These are phyloP conservation scores for Adineta ricciae DNA, from an alignment of 2,888 invertebrate species.

Conservation along the genomic window DNA sequence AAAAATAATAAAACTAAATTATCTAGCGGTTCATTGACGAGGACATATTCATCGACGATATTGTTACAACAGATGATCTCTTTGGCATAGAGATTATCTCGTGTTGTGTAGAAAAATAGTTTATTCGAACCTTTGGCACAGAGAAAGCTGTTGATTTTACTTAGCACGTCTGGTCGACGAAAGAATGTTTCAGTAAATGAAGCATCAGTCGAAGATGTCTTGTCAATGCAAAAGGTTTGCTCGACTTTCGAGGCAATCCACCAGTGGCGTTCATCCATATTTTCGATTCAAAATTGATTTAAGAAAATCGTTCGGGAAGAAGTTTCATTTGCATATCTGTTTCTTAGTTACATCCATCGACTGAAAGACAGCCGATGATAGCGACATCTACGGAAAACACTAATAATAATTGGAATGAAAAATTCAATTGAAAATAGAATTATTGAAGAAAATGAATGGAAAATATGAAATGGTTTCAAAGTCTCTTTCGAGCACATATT, in stretches of 20 bases:
- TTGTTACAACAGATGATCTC: neutral
- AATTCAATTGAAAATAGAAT: neutral
- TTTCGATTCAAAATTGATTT: neutral
- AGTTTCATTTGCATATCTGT: neutral
- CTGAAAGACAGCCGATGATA: neutral
- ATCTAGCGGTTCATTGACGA: constrained; percentile 28
- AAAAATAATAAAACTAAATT: constrained; percentile 42
- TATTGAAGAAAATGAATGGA: neutral
- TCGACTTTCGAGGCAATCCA: constrained; percentile 50
- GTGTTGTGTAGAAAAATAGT: constrained; percentile 45
- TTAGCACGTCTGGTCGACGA: constrained; percentile 43
- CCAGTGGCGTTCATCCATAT: constrained; percentile 51
- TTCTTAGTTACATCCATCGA: neutral
- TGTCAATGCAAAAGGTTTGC: constrained; percentile 48
- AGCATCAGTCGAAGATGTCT: constrained; percentile 39
- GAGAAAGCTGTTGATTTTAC: constrained; percentile 45
- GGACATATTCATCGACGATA: neutral
- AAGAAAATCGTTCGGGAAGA: neutral
- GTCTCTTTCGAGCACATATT: neutral
- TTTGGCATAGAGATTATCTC: constrained; percentile 39
- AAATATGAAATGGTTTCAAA: neutral
- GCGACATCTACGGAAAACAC: neutral
- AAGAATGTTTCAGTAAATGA: constrained; percentile 47
- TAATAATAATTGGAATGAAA: neutral
- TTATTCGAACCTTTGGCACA: constrained; percentile 44